Base-by-base conservation (phyloP, 30 jellyfish, hydroid and myxozoan species). In the Turritopsis dohrnii region DNA sequence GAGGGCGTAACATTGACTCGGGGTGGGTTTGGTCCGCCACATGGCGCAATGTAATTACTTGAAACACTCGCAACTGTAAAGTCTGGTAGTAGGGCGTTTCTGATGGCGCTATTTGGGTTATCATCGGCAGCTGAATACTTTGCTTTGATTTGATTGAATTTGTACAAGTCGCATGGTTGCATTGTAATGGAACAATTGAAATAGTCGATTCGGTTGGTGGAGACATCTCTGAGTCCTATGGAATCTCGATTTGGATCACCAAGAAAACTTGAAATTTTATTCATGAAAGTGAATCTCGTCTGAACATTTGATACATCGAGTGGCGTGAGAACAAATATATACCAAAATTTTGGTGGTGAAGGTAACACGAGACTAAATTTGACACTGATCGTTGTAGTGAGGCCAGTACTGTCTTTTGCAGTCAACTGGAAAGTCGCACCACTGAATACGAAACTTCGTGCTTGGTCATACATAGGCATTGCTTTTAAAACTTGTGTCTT, bases 101-200 rank as follows among this genome's bases (percentile, higher is more conserved):
- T 22, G 23, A 82, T 27, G 60, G 52, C 21, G 18, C 24, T 65
- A 20, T 30, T 23, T 27, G 89, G 85, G 25, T 21, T 20, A 71
- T 21, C 28, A 65, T 29, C 73, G 16, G 22, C 8, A 4, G 52
- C 26, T 24, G 89, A 53, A 24, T 21, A 82, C 52, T 65, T 25
- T 22, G 31, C 29, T 13, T 80, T 28, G 8, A 80, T 75, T 26
- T 30, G 22, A 16, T 80, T 66, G 52, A 80, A 53, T 80, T 52
- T 27, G 65, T 82, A 82, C 18, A 84, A 22, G 71, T 94, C 96
- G 54, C 99, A 94, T 7, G 99, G 99, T 53, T 66, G 80, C 79
- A 88, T 86, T 22, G 96, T 66, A 21, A 94, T 84, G 0, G 96
- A 88, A 80, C 99, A 94, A 81, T 89, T 94, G 41, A 88, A 90